Percentiles rank a stretch among this genome's conserved stretches.
Evolutionary conservation across 2,797 vertebrate species (phyloP).

Genomic region (Aselliscus stoliczkanus): DNA sequence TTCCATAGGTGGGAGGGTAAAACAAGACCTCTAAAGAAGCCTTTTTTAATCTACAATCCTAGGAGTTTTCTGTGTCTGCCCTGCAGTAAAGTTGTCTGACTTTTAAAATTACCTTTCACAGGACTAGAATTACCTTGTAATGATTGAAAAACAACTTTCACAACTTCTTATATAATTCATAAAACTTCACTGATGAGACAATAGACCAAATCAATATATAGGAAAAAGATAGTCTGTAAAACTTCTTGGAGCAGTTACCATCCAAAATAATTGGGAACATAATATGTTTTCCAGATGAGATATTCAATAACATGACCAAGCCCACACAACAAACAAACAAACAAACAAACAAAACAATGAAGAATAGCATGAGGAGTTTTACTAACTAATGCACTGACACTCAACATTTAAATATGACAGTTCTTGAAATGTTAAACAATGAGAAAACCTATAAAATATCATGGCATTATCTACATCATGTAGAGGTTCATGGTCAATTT

Average conservation of each 20-base stretch:
- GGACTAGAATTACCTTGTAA: neutral
- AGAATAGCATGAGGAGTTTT: neutral
- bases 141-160: constrained; percentile 1
- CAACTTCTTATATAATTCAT: constrained; percentile 44
- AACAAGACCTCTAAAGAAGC: neutral
- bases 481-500: neutral
- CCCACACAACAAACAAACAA: neutral
- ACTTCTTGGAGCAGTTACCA: neutral
- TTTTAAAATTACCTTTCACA: neutral
- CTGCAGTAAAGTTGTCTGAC: neutral
- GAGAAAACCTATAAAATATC: neutral
- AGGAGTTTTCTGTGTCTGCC: neutral
- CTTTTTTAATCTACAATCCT: neutral
- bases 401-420: neutral
- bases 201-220: neutral
- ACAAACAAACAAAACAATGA: neutral
- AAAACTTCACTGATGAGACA: constrained; percentile 28
- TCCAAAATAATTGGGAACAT: constrained; percentile 5
- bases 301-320: neutral
- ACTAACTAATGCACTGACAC: neutral
- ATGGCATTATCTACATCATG: neutral
- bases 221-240: neutral
- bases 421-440: neutral
- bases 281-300: neutral
- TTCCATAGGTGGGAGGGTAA: neutral